phyloP scores from a whole-genome alignment of 1,140 invertebrate genomes.

The Ephestia elutella region DNA sequence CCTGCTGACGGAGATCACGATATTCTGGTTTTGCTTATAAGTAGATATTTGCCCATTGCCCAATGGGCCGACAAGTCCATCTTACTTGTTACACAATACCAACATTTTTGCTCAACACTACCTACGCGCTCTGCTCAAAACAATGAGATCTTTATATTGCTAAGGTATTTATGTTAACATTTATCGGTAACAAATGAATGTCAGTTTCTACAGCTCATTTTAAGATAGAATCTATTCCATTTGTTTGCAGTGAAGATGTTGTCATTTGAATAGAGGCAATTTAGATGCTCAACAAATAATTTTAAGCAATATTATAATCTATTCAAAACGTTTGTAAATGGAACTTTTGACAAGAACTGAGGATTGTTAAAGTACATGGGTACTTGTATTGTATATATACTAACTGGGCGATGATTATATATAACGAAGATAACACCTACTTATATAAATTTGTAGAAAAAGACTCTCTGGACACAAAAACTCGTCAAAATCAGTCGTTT shows the following conservation, averaged over 20 bases:
- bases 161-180: slow-evolving; percentile 42
- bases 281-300: background rate
- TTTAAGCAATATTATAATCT: background rate
- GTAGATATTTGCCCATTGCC: slow-evolving; percentile 35
- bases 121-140: slow-evolving; percentile 38
- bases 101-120: slow-evolving; percentile 40
- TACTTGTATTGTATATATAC: too few species aligned
- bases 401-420: too few species aligned
- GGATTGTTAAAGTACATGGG: too few species aligned
- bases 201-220: slow-evolving; percentile 23
- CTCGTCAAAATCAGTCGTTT: too few species aligned
- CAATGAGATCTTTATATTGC: slow-evolving; percentile 38
- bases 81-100: slow-evolving; percentile 37
- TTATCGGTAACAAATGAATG: slow-evolving; percentile 45
- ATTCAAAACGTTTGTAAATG: background rate
- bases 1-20: background rate
- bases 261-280: slow-evolving; percentile 2
- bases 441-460: too few species aligned
- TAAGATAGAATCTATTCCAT: background rate
- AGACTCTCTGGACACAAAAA: too few species aligned
- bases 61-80: slow-evolving; percentile 30
- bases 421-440: too few species aligned
- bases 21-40: slow-evolving; percentile 27
- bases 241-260: slow-evolving; percentile 2
- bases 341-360: background rate